Base-by-base conservation (phyloP, 2,113 vertebrate species). In the Myodes glareolus region DNA sequence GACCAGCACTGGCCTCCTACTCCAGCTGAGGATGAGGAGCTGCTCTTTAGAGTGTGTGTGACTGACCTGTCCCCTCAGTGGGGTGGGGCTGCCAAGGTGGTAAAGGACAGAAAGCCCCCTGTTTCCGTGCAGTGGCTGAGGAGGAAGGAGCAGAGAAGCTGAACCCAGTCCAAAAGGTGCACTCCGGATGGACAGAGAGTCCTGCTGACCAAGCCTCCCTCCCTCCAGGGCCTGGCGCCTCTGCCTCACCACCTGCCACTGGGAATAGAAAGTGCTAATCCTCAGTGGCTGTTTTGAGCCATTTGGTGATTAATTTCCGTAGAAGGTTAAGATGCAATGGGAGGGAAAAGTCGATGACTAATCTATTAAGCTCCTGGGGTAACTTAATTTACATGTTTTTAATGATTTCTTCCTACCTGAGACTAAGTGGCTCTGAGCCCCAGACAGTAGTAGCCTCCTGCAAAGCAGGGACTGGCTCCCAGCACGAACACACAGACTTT, bases 351-450 rank as follows among this genome's bases (percentile, higher is more conserved):
- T 98, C 98, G 86, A 98, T 98, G 98, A 97, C 96, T 98, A 98
- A 98, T 98, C 98, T 98, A 97, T 98, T 97, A 98, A 98, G 98
- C 97, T 98, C 96, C 97, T 70, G 87, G 94, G 94, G 98, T 97
- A 98, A 98, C 97, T 98, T 98, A 98, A 98, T 98, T 98, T 98
- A 97, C 98, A 97, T 98, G 98, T 98, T 98, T 98, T 98, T 97
- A 98, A 98, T 96, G 98, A 98, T 98, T 98, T 92, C 97, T 98
- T 98, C 96, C 98, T 98, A 97, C 97, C 98, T 95, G 96, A 95
- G 97, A 95, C 97, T 97, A 96, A 98, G 98, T 95, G 97, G 96
- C 96, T 97, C 95, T 87, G 95, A 98, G 96, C 97, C 4, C 4
- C 95, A 92, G 97, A 94, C 91, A 78, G 80, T 65, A 47, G 94